These are phyloP conservation scores for Squalus acanthias DNA, from an alignment of 2,797 vertebrate species.

Conservation along the genomic window DNA sequence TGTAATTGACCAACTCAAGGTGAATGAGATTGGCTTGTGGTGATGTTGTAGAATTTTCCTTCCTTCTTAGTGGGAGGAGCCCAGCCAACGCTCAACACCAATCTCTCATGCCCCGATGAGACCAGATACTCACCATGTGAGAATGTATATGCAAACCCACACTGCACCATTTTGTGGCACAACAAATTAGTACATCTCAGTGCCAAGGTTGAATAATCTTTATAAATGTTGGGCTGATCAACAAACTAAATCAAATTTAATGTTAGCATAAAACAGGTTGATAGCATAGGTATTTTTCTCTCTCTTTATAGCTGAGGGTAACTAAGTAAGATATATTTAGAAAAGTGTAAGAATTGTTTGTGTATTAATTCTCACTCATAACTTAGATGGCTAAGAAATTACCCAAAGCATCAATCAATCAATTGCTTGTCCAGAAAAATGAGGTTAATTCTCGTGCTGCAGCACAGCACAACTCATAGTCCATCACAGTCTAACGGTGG, in stretches of 20 bases:
- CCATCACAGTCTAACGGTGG: background rate
- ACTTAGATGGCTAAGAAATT: background rate
- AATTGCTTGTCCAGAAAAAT: background rate
- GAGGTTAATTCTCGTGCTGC: background rate
- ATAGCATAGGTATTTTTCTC: background rate
- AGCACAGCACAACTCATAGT: background rate
- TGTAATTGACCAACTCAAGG: background rate
- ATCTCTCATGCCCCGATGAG: background rate
- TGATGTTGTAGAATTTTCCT: background rate
- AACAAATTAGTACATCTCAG: background rate
- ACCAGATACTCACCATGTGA: background rate
- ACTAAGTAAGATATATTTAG: background rate
- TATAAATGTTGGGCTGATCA: background rate
- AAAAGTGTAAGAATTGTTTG: background rate
- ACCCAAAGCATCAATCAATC: background rate
- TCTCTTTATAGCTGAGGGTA: background rate
- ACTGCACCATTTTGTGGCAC: too few relatives aligned
- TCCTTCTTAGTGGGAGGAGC: background rate
- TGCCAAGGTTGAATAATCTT: background rate
- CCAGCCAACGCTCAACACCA: background rate
- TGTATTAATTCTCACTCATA: background rate
- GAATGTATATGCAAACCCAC: background rate
- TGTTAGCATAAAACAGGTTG: background rate
- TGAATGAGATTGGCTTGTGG: background rate
- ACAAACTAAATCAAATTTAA: background rate